Evolutionary conservation across 2,797 vertebrate genomes (phyloP).

Genomic region (Simalia tracyae): DNA sequence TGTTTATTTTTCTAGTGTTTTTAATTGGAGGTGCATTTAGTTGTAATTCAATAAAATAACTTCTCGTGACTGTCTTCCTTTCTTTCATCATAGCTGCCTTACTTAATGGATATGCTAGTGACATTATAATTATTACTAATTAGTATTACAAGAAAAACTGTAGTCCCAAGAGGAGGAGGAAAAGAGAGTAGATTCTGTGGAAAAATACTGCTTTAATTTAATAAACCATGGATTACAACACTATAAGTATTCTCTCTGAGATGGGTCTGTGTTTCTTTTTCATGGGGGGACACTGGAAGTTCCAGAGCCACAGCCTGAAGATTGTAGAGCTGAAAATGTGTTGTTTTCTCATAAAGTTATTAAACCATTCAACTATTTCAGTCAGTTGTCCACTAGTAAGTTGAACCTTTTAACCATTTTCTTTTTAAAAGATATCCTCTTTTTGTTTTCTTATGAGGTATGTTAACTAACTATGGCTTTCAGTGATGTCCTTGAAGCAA

Average conservation of each 20-base stretch:
- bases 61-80: neutral
- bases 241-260: neutral
- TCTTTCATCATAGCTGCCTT: neutral
- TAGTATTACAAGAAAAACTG: neutral
- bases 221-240: neutral
- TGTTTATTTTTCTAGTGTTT: neutral
- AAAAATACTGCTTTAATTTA: neutral
- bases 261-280: neutral
- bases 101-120: neutral
- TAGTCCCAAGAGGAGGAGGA: neutral
- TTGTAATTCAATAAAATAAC: neutral
- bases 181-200: neutral
- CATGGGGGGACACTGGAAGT: neutral
- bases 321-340: neutral
- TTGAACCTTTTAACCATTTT: neutral
- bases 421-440: neutral
- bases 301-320: neutral
- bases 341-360: neutral
- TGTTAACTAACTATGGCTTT: neutral
- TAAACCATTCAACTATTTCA: constrained; percentile 3
- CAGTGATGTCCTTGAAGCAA: neutral
- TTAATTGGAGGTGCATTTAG: neutral
- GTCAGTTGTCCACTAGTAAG: neutral
- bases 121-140: neutral
- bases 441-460: neutral